Conservation (phyloP, 2,797 vertebrate genomes). For the Threskiornis aethiopicus region DNA sequence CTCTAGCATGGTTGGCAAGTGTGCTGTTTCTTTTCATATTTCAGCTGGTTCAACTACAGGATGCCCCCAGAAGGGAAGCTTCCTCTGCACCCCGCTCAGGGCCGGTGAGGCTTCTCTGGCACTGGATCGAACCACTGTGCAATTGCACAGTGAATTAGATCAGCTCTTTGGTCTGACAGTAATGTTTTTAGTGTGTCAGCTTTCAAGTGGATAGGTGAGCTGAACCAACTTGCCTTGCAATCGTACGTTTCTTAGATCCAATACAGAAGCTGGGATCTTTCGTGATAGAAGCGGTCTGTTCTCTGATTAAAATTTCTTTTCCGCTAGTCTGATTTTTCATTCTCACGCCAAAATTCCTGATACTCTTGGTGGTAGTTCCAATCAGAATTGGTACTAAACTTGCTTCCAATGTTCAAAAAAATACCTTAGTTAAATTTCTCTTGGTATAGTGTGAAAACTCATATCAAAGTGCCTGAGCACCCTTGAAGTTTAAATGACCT, state of each 20-base stretch:
- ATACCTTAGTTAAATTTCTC: not conserved
- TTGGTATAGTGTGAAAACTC: not conserved
- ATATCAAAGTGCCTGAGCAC: constrained; percentile 34
- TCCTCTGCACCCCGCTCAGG: not conserved
- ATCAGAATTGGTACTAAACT: not conserved
- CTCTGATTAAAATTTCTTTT: not conserved
- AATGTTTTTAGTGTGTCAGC: not conserved
- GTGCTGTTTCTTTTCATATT: not conserved
- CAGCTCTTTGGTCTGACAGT: not conserved
- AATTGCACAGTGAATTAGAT: not conserved
- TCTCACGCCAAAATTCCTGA: not conserved
- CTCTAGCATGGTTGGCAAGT: not conserved
- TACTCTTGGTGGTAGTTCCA: not conserved
- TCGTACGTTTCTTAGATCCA: not conserved
- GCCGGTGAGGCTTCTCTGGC: not conserved
- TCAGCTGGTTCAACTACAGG: not conserved
- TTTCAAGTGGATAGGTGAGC: not conserved
- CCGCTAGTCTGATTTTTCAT: not conserved
- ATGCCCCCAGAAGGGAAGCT: no score
- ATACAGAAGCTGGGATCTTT: not conserved
- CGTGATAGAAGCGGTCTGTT: not conserved
- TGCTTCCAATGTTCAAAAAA: not conserved
- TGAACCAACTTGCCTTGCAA: not conserved
- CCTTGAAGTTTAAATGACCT: constrained; percentile 60
- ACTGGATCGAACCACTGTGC: accelerated